Evolutionary conservation across 2,113 vertebrate genomes (phyloP).

Genomic region (Hipposideros armiger): DNA sequence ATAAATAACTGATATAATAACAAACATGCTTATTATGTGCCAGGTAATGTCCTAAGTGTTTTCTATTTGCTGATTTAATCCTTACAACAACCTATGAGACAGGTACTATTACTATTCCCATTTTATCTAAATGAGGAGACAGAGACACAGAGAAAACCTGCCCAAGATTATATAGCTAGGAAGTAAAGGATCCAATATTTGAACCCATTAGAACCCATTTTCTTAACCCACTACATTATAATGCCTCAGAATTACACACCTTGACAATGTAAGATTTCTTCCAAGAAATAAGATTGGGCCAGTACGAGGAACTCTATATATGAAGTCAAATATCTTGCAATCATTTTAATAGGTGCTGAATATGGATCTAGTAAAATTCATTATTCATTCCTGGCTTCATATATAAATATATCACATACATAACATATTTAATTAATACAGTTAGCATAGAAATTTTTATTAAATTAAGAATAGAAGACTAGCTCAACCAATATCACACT

Average conservation of each 20-base stretch:
- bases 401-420: neutral
- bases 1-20: neutral
- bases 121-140: neutral
- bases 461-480: neutral
- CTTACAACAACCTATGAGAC: neutral
- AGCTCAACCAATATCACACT: neutral
- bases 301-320: neutral
- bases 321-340: neutral
- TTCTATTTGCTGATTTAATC: neutral
- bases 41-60: neutral
- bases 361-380: neutral
- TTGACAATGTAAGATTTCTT: neutral
- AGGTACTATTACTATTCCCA: neutral
- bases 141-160: neutral
- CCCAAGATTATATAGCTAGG: neutral
- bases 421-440: conserved; percentile 34
- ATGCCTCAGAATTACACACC: neutral
- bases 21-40: neutral
- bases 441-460: neutral
- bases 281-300: neutral
- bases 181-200: neutral
- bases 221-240: neutral
- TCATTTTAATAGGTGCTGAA: neutral
- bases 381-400: neutral
- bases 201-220: neutral